phyloP scores from a whole-genome alignment of 1,140 invertebrate genomes.

The Euglossa dilemma region DNA sequence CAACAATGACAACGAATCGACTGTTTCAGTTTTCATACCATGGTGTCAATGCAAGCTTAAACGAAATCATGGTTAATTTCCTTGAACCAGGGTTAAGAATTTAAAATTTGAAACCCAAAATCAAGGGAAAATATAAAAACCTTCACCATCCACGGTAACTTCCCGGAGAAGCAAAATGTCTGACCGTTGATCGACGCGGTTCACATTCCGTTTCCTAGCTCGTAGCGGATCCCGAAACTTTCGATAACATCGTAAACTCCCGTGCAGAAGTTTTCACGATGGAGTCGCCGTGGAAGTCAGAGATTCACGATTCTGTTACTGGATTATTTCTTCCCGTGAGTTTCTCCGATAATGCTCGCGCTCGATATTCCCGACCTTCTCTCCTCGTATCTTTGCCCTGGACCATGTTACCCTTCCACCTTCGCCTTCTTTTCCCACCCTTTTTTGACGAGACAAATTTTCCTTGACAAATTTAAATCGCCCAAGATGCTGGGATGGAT shows the following conservation, averaged over 20 bases:
- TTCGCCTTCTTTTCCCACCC: too few relatives aligned
- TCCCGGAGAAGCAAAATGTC: constrained; percentile 16
- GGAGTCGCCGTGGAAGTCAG: constrained; percentile 56
- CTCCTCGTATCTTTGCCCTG: constrained; percentile 2
- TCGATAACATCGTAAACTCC: constrained; percentile 61
- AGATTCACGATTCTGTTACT: constrained; percentile 64
- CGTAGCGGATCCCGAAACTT: constrained; percentile 52
- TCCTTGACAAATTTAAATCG: background rate
- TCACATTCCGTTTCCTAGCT: constrained; percentile 50
- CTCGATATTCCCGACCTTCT: constrained; percentile 36
- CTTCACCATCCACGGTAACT: background rate
- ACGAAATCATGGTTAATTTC: too few relatives aligned
- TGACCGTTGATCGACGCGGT: constrained; percentile 58
- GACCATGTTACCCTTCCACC: background rate
- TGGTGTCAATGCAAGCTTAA: too few relatives aligned
- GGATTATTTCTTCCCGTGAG: constrained; percentile 61
- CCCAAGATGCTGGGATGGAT: too few relatives aligned
- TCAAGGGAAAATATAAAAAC: background rate
- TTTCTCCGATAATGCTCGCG: constrained; percentile 51
- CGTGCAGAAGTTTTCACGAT: constrained; percentile 57
- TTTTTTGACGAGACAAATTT: constrained; percentile 4
- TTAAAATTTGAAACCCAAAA: background rate
- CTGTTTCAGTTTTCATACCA: too few relatives aligned
- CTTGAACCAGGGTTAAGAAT: too few relatives aligned
- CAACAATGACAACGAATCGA: too few relatives aligned